Evolutionary conservation across 2,888 invertebrate species (phyloP).

Genomic region (Drosophila kambysellisi): DNA sequence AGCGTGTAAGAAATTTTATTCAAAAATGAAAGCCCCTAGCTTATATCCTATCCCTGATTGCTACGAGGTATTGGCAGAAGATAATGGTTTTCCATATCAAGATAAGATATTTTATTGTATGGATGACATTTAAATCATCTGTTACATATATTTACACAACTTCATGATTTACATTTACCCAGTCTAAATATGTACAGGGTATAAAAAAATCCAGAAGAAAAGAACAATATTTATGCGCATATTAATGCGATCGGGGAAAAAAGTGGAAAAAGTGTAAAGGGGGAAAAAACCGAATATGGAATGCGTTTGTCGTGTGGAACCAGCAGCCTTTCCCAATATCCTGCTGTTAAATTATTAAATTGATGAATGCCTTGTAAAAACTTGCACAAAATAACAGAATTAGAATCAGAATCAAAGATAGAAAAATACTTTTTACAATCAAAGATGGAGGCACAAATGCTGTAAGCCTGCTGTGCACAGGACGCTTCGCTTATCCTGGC

Average conservation of each 20-base stretch:
- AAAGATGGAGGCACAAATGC: conserved; percentile 45
- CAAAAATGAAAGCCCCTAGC: neutral
- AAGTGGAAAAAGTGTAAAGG: conserved; percentile 16
- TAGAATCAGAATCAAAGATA: conserved; percentile 12
- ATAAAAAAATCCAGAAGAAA: conserved; percentile 2
- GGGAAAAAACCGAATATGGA: conserved; percentile 30
- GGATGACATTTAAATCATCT: neutral
- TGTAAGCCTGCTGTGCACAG: conserved; percentile 19
- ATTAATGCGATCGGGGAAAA: conserved; percentile 18
- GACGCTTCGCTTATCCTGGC: conserved; percentile 16
- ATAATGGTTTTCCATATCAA: neutral
- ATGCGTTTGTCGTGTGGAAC: conserved; percentile 5
- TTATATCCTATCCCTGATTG: neutral
- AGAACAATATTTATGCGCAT: conserved; percentile 35
- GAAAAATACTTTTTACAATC: conserved; percentile 56
- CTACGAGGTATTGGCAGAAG: neutral
- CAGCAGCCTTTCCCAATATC: conserved; percentile 46
- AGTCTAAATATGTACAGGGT: neutral
- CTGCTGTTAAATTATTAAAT: conserved; percentile 72
- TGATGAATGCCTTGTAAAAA: conserved; percentile 67
- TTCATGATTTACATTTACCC: too few relatives aligned
- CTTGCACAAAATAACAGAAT: conserved; percentile 14
- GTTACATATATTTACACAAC: neutral
- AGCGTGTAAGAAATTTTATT: neutral
- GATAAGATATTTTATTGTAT: neutral